Evolutionary conservation across 2,797 vertebrate species (phyloP), one percentile per base, ranked within the genome.

Genomic region (Sus cebifrons): DNA sequence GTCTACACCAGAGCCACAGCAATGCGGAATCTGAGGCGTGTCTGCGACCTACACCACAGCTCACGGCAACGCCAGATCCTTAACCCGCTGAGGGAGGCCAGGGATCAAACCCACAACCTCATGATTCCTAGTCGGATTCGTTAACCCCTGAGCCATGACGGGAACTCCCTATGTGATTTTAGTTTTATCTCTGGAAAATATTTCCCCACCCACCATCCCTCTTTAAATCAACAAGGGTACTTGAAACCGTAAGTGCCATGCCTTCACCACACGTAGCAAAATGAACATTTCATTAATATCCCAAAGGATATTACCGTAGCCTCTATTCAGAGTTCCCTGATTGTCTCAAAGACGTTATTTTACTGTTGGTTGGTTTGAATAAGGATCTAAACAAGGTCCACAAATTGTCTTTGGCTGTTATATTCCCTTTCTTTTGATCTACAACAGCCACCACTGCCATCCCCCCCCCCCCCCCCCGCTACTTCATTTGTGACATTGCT

Each of bases 401-500:
- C 54, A 60, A 62, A 70, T 94, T 94, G 54, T 54, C 74, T 58
- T 73, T 95, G 36, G 64, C 73, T 89, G 6, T 86, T 91, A 21
- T 25, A 85, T 68, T 54, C 17, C 49, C 6, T 92, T 93, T 89
- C 60, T 87, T 91, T 92, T 94, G 56, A 83, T 89, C 64, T n/a
- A 0, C 17, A 79, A 56, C 27, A 71, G 13, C 2, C 13, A 56
- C 14, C 54, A 56, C 54, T 4, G 14, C 54, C 16, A 16, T 25
- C 2, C 25, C 25, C 23, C 10, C 4, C 12, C 54, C 27, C 20
- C 20, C 5, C 3, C 27, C 20, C 20, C 7, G 2, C 82, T 21
- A 17, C 16, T 94, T 94, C 74, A 58, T 92, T 67, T 84, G 44
- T 87, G 49, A 86, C 8, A 15, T 71, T 94, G 70, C 36, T n/a